Evolutionary conservation across 2,797 vertebrate genomes (phyloP).

Genomic region (Mus spretus): DNA sequence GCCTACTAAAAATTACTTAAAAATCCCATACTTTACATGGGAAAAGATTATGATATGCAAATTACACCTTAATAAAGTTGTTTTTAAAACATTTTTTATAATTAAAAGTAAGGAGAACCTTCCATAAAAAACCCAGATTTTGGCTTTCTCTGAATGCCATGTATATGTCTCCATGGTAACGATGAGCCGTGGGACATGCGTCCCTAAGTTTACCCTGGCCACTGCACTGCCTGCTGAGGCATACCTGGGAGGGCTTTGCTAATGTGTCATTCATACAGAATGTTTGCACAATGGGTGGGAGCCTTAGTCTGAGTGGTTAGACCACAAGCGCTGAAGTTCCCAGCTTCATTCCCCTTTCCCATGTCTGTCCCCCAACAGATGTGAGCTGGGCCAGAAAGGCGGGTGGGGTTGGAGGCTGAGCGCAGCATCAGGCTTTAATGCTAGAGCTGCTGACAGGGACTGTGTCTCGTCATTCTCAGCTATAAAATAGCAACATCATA

Average conservation of each 20-base stretch:
- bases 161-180: slow-evolving; percentile 28
- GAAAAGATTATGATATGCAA: slow-evolving; percentile 35
- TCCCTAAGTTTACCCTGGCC: background rate
- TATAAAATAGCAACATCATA: background rate
- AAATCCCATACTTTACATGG: background rate
- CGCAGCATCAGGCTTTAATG: background rate
- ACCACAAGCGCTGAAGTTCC: background rate
- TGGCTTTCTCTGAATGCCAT: slow-evolving; percentile 33
- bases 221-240: fast-evolving
- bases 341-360: background rate
- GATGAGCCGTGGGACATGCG: fast-evolving
- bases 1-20: slow-evolving; percentile 1
- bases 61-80: slow-evolving; percentile 56
- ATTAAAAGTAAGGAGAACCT: slow-evolving; percentile 51
- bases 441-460: background rate
- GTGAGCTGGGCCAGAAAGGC: background rate
- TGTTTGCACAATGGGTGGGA: background rate
- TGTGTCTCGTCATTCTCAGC: background rate
- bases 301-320: background rate
- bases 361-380: background rate
- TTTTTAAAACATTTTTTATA: slow-evolving; percentile 37
- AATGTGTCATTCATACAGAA: background rate
- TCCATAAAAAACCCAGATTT: slow-evolving; percentile 26
- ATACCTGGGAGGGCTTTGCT: background rate
- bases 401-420: background rate